Percentiles rank a stretch among this genome's conserved stretches.
phyloP scores from a whole-genome alignment of 2,113 vertebrate genomes.

The Paramormyrops kingsleyae region DNA sequence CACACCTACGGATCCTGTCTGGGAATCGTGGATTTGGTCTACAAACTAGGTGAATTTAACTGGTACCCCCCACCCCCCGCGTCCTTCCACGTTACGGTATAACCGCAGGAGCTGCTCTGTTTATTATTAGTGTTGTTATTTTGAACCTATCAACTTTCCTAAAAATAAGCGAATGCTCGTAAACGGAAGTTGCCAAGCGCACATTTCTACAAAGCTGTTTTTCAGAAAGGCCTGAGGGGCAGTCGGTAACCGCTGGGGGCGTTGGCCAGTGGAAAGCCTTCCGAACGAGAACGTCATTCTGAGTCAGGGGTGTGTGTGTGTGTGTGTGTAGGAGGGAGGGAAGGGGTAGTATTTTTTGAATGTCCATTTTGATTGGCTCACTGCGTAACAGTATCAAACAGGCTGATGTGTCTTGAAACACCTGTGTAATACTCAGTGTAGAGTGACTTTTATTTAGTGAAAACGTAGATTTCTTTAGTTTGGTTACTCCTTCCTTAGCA shows the following conservation, averaged over 20 bases:
- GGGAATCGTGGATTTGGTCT: not conserved
- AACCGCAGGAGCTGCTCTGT: not conserved
- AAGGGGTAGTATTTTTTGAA: not conserved
- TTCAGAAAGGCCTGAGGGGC: not conserved
- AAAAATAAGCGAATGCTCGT: not conserved
- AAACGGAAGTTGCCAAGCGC: not conserved
- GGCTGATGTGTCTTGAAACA: not conserved
- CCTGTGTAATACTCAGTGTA: not conserved
- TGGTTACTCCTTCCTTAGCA: not conserved
- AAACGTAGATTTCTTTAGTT: not conserved
- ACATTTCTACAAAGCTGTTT: not conserved
- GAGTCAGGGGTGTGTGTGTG: not conserved
- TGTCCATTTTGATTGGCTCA: not conserved
- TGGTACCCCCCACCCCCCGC: not conserved
- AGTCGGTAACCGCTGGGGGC: not conserved
- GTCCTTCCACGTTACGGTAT: not conserved
- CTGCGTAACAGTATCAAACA: not conserved
- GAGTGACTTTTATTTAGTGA: not conserved
- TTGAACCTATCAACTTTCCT: not conserved
- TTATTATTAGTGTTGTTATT: not conserved
- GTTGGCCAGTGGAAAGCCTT: not conserved
- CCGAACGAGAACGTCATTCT: not conserved
- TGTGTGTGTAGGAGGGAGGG: not conserved
- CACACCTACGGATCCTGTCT: not conserved
- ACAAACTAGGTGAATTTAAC: not conserved